phyloP scores from a whole-genome alignment of 1,140 invertebrate species.

The Heliconius melpomene region DNA sequence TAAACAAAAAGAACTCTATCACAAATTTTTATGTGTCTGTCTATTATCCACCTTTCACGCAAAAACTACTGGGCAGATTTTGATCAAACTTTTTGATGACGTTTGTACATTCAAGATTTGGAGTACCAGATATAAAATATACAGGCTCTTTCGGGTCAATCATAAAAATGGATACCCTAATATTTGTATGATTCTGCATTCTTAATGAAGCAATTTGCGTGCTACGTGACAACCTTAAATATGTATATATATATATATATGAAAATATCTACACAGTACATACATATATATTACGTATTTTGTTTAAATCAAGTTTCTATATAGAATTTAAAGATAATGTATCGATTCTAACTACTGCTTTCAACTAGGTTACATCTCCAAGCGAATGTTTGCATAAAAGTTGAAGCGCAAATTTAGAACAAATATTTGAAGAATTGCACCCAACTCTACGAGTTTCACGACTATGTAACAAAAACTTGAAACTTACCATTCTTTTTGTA shows the following conservation, averaged over 20 bases:
- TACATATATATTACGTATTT: background rate
- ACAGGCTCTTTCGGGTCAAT: too few species aligned
- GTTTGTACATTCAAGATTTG: too few species aligned
- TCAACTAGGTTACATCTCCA: background rate
- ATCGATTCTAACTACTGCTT: background rate
- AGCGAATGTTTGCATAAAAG: constrained; percentile 12
- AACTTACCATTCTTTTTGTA: constrained; percentile 95
- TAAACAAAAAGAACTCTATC: too few species aligned
- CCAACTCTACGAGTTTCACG: background rate
- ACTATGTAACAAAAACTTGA: background rate
- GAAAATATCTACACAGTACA: background rate
- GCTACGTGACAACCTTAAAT: background rate
- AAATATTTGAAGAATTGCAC: background rate
- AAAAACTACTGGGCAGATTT: too few species aligned
- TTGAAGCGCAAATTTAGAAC: background rate
- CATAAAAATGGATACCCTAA: background rate
- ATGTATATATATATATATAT: background rate
- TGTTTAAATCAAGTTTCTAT: background rate
- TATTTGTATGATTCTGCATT: background rate
- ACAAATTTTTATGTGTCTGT: background rate
- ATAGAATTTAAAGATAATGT: background rate
- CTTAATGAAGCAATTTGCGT: background rate
- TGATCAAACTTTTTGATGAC: too few species aligned
- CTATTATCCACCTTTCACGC: too few species aligned
- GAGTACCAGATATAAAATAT: too few species aligned